Evolutionary conservation across 2,113 vertebrate genomes (phyloP).

Genomic region (Pogona vitticeps): DNA sequence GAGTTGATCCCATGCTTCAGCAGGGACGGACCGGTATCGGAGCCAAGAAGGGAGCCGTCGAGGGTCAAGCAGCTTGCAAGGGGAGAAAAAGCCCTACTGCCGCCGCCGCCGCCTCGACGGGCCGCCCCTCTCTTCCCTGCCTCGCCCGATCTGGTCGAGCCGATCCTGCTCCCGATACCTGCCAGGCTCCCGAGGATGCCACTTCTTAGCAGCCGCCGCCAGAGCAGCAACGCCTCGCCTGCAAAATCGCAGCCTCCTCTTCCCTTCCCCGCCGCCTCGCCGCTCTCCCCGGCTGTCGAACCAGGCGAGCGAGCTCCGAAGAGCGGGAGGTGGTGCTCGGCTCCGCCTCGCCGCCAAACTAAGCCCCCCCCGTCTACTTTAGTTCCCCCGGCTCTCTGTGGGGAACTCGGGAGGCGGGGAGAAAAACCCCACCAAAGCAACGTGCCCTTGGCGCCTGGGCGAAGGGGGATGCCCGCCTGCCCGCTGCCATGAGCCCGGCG

Average conservation of each 20-base stretch:
- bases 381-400: neutral
- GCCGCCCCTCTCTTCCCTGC: neutral
- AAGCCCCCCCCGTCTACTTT: neutral
- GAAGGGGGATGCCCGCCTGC: neutral
- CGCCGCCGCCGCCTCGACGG: neutral
- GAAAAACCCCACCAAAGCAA: neutral
- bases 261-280: too few species aligned
- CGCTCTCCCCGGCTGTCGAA: neutral
- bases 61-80: neutral
- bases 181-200: neutral
- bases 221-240: slow-evolving; percentile 3
- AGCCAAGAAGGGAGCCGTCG: neutral
- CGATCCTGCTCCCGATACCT: neutral
- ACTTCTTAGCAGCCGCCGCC: neutral
- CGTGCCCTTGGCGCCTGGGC: neutral
- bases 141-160: neutral
- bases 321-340: slow-evolving; percentile 1
- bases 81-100: too few species aligned
- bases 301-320: neutral
- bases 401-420: neutral
- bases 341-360: neutral
- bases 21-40: neutral
- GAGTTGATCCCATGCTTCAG: neutral
- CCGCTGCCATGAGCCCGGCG: neutral
- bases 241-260: slow-evolving; percentile 1